Base-by-base conservation (phyloP, 2,797 vertebrate genomes). In the Champsocephalus esox region DNA sequence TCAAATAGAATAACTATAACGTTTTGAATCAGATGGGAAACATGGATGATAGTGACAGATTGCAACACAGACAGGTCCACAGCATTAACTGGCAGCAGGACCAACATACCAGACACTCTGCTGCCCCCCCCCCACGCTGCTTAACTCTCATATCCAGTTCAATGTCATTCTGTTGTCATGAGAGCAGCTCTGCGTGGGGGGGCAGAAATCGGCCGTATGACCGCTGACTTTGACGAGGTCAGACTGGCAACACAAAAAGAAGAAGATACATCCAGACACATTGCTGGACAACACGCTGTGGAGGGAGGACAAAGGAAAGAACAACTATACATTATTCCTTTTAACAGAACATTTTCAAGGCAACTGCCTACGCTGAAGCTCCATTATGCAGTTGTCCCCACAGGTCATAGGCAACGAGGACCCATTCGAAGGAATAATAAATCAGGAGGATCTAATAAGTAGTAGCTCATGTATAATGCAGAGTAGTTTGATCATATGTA, bases 191-290 rank as follows among this genome's bases (percentile, higher is more conserved):
- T 2, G 24, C 17, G 2, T 6, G 55, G 61, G 72, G 65, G 62
- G 28, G 63, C 34, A 24, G 48, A 54, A 70, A 73, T 73, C 69
- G 43, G 68, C 41, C 3, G 49, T 17, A 69, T 61, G 80, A 73
- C 83, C 34, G 56, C 75, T 73, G 77, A 66, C 78, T 80, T 52
- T 75, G 79, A 82, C 76, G 73, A 81, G 77, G 80, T 80, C 80
- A 80, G 62, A 75, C 44, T 10, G 56, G 41, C 63, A 57, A 38
- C 1, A 28, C 11, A 41, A 43, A 60, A 6, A 6, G 56, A 48
- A 10, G 50, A 50, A 54, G 67, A 59, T 4, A 57, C 70, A 79
- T 34, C 75, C 70, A 63, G 66, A 68, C 76, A 28, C 84, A 4
- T 24, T 64, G 69, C 45, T 49, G 45, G 80, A 84, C 55, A 78